phyloP scores from a whole-genome alignment of 2,113 vertebrate genomes.

The Hydropotes inermis region DNA sequence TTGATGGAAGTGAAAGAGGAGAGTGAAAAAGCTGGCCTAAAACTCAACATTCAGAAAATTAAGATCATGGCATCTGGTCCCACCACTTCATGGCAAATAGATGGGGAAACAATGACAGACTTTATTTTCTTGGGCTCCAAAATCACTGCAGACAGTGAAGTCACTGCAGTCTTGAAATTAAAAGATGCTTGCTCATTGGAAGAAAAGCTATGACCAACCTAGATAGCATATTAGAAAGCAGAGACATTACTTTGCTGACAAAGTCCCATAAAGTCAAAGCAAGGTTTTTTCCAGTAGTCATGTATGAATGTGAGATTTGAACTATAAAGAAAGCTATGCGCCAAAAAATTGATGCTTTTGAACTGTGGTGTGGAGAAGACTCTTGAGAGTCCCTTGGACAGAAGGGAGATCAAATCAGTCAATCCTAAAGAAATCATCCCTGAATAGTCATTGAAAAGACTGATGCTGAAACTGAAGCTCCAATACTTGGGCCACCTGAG shows the following conservation, averaged over 20 bases:
- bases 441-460: neutral
- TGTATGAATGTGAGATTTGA: neutral
- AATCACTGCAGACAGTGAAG: neutral
- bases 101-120: neutral
- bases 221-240: neutral
- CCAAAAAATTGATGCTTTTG: neutral
- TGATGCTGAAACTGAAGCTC: neutral
- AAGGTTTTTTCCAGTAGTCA: neutral
- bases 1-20: neutral
- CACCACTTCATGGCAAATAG: neutral
- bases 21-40: neutral
- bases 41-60: neutral
- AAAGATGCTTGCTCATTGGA: neutral
- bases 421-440: neutral
- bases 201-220: neutral
- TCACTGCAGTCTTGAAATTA: neutral
- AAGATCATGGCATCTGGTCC: neutral
- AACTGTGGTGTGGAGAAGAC: neutral
- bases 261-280: neutral
- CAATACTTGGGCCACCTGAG: neutral
- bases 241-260: neutral
- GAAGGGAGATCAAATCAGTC: neutral
- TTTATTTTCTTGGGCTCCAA: neutral
- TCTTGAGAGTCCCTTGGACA: neutral
- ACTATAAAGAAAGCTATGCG: neutral